Conservation (phyloP, 2,113 vertebrate species). For the Prochilodus magdalenae region DNA sequence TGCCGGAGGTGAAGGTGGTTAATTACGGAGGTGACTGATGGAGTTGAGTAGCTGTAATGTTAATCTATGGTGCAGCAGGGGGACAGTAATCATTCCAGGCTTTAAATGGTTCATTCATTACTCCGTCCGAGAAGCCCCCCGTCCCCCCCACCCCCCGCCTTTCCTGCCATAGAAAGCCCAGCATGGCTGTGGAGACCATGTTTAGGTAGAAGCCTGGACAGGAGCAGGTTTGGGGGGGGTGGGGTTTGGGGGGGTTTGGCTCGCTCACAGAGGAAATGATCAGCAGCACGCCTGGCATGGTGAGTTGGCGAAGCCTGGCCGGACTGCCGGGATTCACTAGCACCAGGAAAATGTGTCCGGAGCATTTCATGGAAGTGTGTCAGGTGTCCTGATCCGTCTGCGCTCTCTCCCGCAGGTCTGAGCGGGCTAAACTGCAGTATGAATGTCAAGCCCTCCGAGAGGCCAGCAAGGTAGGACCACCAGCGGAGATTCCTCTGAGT, state of each 20-base stretch:
- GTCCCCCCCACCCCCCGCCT: too few species aligned
- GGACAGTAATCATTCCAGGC: too few species aligned
- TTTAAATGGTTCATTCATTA: too few species aligned
- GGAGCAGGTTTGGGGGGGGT: background rate
- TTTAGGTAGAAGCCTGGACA: background rate
- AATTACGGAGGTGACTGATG: too few species aligned
- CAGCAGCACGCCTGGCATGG: conserved; percentile 33
- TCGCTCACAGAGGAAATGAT: background rate
- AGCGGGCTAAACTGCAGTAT: conserved; percentile 69
- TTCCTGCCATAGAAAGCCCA: background rate
- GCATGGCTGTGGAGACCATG: background rate
- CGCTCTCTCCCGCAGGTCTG: conserved; percentile 69
- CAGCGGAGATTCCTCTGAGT: too few species aligned
- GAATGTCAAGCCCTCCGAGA: conserved; percentile 70
- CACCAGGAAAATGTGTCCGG: background rate
- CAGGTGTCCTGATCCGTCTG: background rate
- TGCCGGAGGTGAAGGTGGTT: too few species aligned
- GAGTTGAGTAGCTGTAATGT: too few species aligned
- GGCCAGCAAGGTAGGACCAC: conserved; percentile 67
- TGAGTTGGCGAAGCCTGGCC: conserved; percentile 8
- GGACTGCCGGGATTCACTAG: background rate
- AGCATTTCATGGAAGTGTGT: conserved; percentile 16
- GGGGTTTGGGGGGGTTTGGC: background rate
- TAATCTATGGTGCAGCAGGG: too few species aligned
- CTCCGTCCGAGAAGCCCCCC: too few species aligned